phyloP scores from a whole-genome alignment of 2,113 vertebrate species.

The Acrocephalus arundinaceus region DNA sequence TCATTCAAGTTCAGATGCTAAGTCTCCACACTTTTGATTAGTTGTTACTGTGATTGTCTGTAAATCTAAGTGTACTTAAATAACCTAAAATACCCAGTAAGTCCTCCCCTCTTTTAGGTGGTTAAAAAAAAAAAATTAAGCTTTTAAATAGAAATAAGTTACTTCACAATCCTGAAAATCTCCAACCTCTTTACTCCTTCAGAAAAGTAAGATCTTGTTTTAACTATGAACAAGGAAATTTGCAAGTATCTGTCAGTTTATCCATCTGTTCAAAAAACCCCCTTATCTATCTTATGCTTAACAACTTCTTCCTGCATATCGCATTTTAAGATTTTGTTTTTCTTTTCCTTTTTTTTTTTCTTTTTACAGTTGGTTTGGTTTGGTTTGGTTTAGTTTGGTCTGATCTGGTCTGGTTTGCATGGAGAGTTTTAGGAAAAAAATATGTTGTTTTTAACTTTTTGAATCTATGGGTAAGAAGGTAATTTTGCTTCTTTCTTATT shows the following conservation, averaged over 20 bases:
- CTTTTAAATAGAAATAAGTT: not conserved
- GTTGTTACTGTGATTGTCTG: not conserved
- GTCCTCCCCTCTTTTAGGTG: not conserved
- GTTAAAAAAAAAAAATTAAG: not conserved
- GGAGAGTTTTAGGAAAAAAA: not conserved
- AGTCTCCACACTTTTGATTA: slow-evolving; percentile 1
- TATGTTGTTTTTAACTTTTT: not conserved
- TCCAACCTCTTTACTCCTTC: not conserved
- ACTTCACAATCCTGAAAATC: not conserved
- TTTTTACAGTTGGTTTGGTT: not conserved
- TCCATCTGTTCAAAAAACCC: not conserved
- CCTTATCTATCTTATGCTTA: not conserved
- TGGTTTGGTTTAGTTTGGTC: not conserved
- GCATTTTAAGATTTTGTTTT: not conserved
- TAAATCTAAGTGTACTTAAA: not conserved
- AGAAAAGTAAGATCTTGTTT: not conserved
- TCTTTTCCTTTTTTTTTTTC: not conserved
- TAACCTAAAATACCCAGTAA: not conserved
- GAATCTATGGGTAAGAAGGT: not conserved
- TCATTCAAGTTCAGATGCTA: slow-evolving; percentile 16
- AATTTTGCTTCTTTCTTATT: not conserved
- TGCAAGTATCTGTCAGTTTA: not conserved
- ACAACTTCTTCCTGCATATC: not conserved
- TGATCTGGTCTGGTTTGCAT: not conserved
- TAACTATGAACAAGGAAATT: not conserved